phyloP scores from a whole-genome alignment of 2,797 vertebrate genomes.

The Coccyzus lansbergi region DNA sequence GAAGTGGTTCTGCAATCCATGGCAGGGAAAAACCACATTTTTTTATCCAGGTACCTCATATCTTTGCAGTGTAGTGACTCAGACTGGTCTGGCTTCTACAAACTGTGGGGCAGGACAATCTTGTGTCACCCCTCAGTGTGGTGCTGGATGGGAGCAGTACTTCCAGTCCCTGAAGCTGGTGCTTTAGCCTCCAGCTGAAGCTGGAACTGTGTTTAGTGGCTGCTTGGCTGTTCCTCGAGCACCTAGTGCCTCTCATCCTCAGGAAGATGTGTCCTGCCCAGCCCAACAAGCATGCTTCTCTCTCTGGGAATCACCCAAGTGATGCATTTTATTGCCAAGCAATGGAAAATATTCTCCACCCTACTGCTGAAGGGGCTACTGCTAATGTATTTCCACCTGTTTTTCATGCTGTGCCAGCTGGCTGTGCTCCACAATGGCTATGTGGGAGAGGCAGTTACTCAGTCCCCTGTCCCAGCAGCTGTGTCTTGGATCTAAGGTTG shows the following conservation, averaged over 20 bases:
- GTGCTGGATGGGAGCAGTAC: background rate
- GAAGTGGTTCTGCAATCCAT: background rate
- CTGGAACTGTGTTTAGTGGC: background rate
- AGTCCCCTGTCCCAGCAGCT: background rate
- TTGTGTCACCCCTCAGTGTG: background rate
- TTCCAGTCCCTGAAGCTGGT: background rate
- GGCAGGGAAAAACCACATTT: background rate
- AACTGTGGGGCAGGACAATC: background rate
- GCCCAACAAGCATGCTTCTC: fast-evolving
- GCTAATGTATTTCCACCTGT: background rate
- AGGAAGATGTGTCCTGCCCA: background rate
- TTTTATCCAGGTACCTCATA: fast-evolving
- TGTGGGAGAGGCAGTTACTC: background rate
- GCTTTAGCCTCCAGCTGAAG: background rate
- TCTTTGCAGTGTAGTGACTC: background rate
- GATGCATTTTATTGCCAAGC: background rate
- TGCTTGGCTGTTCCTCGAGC: background rate
- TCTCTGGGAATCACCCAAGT: background rate
- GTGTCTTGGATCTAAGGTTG: background rate
- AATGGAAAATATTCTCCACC: background rate
- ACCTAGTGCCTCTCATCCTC: background rate
- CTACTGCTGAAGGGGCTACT: background rate
- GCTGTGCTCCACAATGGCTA: background rate
- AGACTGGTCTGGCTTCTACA: background rate
- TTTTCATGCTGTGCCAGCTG: background rate